Base-by-base conservation (phyloP, 2,888 invertebrate species). In the Idaea straminata region DNA sequence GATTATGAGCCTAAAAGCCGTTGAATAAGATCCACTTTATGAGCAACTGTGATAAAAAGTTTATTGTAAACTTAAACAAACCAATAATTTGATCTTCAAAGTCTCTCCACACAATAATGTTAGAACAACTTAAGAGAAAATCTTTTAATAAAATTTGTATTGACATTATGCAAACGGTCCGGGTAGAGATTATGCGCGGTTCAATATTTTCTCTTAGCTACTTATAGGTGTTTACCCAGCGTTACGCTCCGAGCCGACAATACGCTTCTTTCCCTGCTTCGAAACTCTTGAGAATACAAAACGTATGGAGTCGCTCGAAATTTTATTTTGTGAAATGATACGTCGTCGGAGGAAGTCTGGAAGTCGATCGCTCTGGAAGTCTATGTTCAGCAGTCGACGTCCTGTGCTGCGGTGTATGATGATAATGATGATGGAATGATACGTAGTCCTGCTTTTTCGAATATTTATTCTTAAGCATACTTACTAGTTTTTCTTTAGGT, bases 221-320 rank as follows among this genome's bases (percentile, higher is more conserved):
- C 73, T 81, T 78, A 77, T 74, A 78, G 77, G 77, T 82, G 80
- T 82, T 83, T 83, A 78, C 81, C 74, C 75, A 62, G 74, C 76
- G 78, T 77, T 76, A 77, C 75, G 78, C 71, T 72, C 67, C 65
- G 69, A 78, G 77, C 74, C 79, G 76, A 81, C 82, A 83, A 84
- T 82, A 81, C 74, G 77, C 77, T 82, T 80, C 80, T 82, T 81
- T 82, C 75, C 70, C 64, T 69, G 76, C 74, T 67, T 74, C 69
- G 66, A 69, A 76, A 74, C 68, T 74, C 70, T 73, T 71, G 62
- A 38, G 72, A 70, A 74, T 70, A 72, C 5, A 10, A 69, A 64
- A 70, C n/a, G 35, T 35, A 58, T 79, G 25, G 83, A 83, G 79
- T 63, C 5, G 76, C 13, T 25, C n/a, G 59, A 64, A 36, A 47